Evolutionary conservation across 2,797 vertebrate genomes (phyloP).

Genomic region (Sebastes variabilis): DNA sequence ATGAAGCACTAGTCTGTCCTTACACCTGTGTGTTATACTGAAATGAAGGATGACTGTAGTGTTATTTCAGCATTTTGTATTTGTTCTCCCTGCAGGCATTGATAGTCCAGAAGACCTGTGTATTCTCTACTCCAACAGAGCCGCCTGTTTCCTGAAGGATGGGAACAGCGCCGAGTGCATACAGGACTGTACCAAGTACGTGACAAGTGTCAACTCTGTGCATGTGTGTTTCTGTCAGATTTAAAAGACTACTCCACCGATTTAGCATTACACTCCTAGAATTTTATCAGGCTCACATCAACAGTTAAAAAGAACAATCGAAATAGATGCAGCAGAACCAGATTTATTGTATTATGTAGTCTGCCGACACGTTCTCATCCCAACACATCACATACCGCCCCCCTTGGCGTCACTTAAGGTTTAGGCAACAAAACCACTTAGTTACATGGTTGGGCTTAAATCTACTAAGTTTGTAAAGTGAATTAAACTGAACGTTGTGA

Average conservation of each 20-base stretch:
- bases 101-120: slow-evolving; percentile 88
- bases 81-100: slow-evolving; percentile 77
- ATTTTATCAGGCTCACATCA: not conserved
- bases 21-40: not conserved
- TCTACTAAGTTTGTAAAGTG: too few relatives aligned
- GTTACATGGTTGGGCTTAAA: too few relatives aligned
- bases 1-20: not conserved
- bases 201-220: not conserved
- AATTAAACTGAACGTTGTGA: too few relatives aligned
- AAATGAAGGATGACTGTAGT: slow-evolving; percentile 8
- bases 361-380: too few relatives aligned
- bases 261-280: not conserved
- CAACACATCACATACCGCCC: not conserved
- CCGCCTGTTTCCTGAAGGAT: slow-evolving; percentile 94
- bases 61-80: slow-evolving; percentile 1
- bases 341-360: not conserved
- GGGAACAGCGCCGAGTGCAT: slow-evolving; percentile 92
- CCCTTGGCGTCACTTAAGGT: too few relatives aligned
- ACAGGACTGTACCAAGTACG: slow-evolving; percentile 94
- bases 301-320: not conserved
- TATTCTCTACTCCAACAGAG: slow-evolving; percentile 95
- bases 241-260: not conserved
- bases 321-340: not conserved
- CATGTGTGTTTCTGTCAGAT: not conserved
- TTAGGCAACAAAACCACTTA: too few relatives aligned